Percentiles rank a stretch among this genome's conserved stretches.
phyloP scores from a whole-genome alignment of 2,888 invertebrate species.

The Polydrusus cervinus region DNA sequence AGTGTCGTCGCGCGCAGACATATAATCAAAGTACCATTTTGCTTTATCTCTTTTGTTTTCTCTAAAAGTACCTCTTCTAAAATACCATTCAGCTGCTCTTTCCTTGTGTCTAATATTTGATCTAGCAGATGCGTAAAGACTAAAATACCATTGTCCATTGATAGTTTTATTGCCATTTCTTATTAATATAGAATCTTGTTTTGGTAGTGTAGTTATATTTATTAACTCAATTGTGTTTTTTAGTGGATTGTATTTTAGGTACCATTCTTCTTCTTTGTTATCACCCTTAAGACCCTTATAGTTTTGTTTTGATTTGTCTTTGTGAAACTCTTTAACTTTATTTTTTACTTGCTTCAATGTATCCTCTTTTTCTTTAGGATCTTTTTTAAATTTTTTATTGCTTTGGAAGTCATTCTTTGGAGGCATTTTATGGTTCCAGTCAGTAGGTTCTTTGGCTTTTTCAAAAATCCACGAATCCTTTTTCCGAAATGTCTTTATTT shows the following conservation, averaged over 20 bases:
- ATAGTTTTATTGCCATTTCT: constrained; percentile 54
- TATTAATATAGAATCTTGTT: constrained; percentile 33
- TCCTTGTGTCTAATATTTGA: constrained; percentile 60
- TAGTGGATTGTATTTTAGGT: constrained; percentile 50
- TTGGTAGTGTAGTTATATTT: constrained; percentile 40
- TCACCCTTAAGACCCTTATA: constrained; percentile 4
- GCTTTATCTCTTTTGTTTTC: constrained; percentile 63
- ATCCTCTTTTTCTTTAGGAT: constrained; percentile 21
- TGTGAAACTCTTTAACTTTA: constrained; percentile 16
- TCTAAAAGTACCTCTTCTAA: constrained; percentile 61
- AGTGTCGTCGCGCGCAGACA: constrained; percentile 60
- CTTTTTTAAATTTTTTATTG: constrained; percentile 18
- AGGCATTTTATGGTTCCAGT: constrained; percentile 2
- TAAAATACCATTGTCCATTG: constrained; percentile 65
- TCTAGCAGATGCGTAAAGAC: constrained; percentile 61
- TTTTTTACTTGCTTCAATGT: constrained; percentile 34
- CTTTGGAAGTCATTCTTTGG: background rate
- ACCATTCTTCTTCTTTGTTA: constrained; percentile 44
- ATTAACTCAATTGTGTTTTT: constrained; percentile 46
- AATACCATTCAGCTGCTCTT: constrained; percentile 61
- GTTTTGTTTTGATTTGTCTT: constrained; percentile 21
- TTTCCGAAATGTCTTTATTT: constrained; percentile 22
- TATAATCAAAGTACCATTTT: constrained; percentile 67
- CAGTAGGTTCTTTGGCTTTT: constrained; percentile 1
- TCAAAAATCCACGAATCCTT: constrained; percentile 11